Percentiles rank a stretch among this genome's conserved stretches.
Conservation (phyloP, 2,797 vertebrate genomes). For the Lacerta viridis region DNA sequence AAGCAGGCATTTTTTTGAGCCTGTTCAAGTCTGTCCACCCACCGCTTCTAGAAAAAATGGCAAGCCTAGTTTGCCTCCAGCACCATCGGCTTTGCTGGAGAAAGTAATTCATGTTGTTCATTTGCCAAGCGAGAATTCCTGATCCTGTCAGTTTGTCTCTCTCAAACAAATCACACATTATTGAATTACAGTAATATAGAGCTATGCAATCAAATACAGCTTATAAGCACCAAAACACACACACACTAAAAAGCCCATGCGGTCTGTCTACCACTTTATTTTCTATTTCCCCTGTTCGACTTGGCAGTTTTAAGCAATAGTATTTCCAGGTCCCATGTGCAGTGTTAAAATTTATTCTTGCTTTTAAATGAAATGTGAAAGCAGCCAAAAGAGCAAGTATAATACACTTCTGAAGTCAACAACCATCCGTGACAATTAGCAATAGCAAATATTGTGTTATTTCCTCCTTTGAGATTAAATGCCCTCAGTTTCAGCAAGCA, state of each 20-base stretch:
- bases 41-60: not conserved
- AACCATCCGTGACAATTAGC: fast-evolving
- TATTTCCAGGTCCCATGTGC: not conserved
- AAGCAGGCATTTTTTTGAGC: not conserved
- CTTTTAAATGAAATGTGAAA: conserved; percentile 18
- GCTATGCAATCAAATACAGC: not conserved
- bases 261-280: not conserved
- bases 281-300: not conserved
- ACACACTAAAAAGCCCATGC: not conserved
- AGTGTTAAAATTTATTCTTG: not conserved
- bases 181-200: not conserved
- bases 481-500: not conserved
- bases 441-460: conserved; percentile 2
- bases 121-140: not conserved
- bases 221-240: not conserved
- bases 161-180: not conserved
- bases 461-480: not conserved
- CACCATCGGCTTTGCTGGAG: not conserved
- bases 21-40: not conserved
- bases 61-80: not conserved
- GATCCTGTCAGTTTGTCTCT: not conserved
- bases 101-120: not conserved
- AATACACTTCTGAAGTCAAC: not conserved
- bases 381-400: not conserved
- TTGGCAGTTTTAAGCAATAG: not conserved